Base-by-base conservation (phyloP, 2,113 vertebrate species). In the Danionella cerebrum region DNA sequence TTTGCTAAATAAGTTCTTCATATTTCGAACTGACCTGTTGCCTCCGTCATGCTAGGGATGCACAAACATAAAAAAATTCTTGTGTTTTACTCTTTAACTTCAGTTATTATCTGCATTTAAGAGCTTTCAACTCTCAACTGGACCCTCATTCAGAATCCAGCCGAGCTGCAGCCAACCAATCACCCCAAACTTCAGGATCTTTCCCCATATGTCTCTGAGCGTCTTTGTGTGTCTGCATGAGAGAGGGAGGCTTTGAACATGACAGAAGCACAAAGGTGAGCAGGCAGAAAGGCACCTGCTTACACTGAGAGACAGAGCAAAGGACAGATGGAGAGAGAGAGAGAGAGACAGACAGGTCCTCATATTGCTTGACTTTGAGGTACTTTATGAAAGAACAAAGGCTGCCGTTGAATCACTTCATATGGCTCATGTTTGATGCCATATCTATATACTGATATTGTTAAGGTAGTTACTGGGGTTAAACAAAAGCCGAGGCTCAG, bases 41-140 rank as follows among this genome's bases (percentile, higher is more conserved):
- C n/a, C n/a, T n/a, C n/a, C n/a, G n/a, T n/a, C n/a, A n/a, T n/a
- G n/a, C n/a, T n/a, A n/a, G n/a, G n/a, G n/a, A n/a, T n/a, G n/a
- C n/a, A n/a, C n/a, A n/a, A n/a, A n/a, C n/a, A n/a, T n/a, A n/a
- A n/a, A n/a, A n/a, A n/a, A n/a, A n/a, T n/a, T n/a, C 57, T 27
- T 52, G 27, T 14, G 55, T 60, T 67, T 62, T 54, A 19, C 16
- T 48, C 2, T n/a, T 47, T 60, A 66, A 60, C 35, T 70, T 48
- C 12, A 65, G n/a, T 12, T 69, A 42, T 41, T 47, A 25, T 25
- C 54, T n/a, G 24, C 4, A n/a, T n/a, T n/a, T n/a, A 18, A 9
- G 31, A 60, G 41, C 25, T 10, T 13, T 58, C 48, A 58, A 70
- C 66, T 57, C 39, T 62, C n/a, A 6, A 50, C 31, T 18, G 39